phyloP scores from a whole-genome alignment of 2,888 invertebrate species.

The Chrysopilus asiliformis region DNA sequence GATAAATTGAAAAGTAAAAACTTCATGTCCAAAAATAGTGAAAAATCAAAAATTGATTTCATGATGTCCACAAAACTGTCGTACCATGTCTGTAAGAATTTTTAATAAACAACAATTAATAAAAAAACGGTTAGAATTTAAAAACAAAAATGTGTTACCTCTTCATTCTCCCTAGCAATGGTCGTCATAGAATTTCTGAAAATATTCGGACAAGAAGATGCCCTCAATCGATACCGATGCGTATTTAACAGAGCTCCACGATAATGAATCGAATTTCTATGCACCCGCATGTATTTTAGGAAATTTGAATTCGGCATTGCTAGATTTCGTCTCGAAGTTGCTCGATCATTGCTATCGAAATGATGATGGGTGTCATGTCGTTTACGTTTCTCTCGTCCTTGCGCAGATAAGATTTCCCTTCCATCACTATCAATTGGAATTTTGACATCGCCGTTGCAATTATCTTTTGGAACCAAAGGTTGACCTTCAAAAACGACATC shows the following conservation, averaged over 20 bases:
- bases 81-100: constrained; percentile 53
- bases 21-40: constrained; percentile 60
- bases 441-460: constrained; percentile 19
- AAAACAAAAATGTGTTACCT: constrained; percentile 47
- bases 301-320: constrained; percentile 45
- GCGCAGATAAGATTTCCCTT: too few species aligned
- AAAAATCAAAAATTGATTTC: constrained; percentile 65
- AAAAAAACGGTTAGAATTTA: constrained; percentile 2
- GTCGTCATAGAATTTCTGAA: constrained; percentile 82
- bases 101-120: constrained; percentile 6
- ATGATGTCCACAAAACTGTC: constrained; percentile 50
- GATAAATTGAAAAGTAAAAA: constrained; percentile 72
- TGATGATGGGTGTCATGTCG: constrained; percentile 8
- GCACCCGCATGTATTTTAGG: constrained; percentile 52
- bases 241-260: constrained; percentile 75
- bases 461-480: too few species aligned
- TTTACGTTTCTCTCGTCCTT: too few species aligned
- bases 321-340: constrained; percentile 28
- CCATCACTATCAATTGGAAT: too few species aligned
- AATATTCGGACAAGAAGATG: constrained; percentile 86
- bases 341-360: constrained; percentile 20
- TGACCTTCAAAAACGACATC: constrained; percentile 26
- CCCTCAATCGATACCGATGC: constrained; percentile 64
- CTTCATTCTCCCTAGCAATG: constrained; percentile 58
- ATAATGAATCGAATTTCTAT: constrained; percentile 72